Conservation (phyloP, 2,113 vertebrate genomes). For the Opisthocomus hoazin region DNA sequence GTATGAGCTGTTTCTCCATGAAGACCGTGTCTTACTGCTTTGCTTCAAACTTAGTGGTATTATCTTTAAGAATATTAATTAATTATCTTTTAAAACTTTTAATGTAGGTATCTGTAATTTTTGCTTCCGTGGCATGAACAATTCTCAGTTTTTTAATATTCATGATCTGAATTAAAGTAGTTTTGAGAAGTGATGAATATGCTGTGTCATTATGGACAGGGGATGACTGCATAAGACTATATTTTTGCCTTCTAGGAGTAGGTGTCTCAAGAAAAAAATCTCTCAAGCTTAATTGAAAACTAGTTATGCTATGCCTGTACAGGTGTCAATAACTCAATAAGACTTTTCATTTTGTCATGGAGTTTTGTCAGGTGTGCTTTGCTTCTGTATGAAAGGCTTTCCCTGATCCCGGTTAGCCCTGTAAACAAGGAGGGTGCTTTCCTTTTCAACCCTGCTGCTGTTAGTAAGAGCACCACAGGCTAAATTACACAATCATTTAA, state of each 20-base stretch:
- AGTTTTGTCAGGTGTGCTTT: not conserved
- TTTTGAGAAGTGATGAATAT: not conserved
- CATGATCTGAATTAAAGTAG: not conserved
- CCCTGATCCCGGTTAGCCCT: not conserved
- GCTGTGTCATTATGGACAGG: not conserved
- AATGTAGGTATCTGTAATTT: not conserved
- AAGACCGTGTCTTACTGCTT: not conserved
- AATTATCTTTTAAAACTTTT: not conserved
- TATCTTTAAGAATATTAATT: not conserved
- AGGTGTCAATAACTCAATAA: not conserved
- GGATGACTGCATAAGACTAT: not conserved
- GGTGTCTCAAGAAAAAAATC: not conserved
- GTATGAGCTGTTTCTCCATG: not conserved
- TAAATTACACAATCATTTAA: not conserved
- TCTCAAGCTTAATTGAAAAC: not conserved
- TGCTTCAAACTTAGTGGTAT: not conserved
- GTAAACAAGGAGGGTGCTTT: not conserved
- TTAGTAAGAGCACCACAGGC: not conserved
- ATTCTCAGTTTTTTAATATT: not conserved
- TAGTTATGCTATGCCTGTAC: not conserved
- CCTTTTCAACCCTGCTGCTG: not conserved
- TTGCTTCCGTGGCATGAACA: not conserved
- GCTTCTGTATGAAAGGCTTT: not conserved
- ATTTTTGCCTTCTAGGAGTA: not conserved
- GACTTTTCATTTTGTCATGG: not conserved